Percentiles rank a stretch among this genome's conserved stretches.
These are phyloP conservation scores for Hydrophis major DNA, from an alignment of 2,797 vertebrate species.

Conservation along the genomic window DNA sequence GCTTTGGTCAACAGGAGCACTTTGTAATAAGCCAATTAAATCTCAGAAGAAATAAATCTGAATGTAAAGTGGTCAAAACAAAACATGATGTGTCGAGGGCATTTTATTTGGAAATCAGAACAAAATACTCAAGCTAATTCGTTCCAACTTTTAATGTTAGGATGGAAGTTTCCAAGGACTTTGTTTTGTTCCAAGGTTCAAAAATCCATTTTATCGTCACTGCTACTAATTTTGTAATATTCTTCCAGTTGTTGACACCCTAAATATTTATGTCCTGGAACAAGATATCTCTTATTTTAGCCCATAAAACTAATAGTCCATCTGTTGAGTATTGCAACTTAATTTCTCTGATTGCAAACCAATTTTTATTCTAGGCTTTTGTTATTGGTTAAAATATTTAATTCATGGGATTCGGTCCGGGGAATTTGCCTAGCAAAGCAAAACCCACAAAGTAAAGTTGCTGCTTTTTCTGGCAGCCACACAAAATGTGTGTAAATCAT, in stretches of 20 bases:
- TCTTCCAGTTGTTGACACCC: not conserved
- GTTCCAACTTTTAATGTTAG: not conserved
- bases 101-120: not conserved
- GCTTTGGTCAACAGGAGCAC: not conserved
- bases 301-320: not conserved
- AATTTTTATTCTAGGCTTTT: slow-evolving; percentile 25
- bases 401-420: slow-evolving; percentile 57
- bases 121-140: not conserved
- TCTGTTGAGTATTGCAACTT: not conserved
- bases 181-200: not conserved
- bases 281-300: not conserved
- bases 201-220: not conserved
- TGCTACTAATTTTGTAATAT: not conserved
- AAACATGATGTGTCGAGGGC: not conserved
- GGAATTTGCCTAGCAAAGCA: slow-evolving; percentile 55
- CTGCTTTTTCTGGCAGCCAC: slow-evolving; percentile 59
- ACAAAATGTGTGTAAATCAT: slow-evolving; percentile 51
- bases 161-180: not conserved
- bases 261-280: not conserved
- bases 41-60: not conserved
- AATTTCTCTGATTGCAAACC: slow-evolving; percentile 42
- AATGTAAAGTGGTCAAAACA: not conserved
- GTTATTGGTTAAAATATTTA: slow-evolving; percentile 58
- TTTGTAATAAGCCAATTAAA: not conserved
- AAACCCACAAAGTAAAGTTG: slow-evolving; percentile 48